Percentiles rank a stretch among this genome's conserved stretches.
phyloP scores from a whole-genome alignment of 2,113 vertebrate species.

The Bubo blakistoni region DNA sequence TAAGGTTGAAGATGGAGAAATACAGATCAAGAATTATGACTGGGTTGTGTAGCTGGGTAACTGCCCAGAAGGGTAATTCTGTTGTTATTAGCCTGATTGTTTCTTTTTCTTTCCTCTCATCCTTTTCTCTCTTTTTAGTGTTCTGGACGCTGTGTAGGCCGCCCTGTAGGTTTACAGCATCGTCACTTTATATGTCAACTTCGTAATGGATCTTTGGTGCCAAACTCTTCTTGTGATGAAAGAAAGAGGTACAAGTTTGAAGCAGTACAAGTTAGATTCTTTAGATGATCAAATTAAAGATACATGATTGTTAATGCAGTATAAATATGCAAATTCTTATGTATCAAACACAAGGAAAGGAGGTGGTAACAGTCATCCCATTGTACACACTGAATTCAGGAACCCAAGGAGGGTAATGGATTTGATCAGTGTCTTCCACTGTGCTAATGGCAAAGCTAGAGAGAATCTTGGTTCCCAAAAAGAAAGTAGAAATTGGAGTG shows the following conservation, averaged over 20 bases:
- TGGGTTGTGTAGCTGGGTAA: not conserved
- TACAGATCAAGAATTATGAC: not conserved
- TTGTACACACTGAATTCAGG: not conserved
- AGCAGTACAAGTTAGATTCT: not conserved
- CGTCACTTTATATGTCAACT: constrained; percentile 70
- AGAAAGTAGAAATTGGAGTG: not conserved
- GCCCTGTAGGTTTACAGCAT: constrained; percentile 67
- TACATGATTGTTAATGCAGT: not conserved
- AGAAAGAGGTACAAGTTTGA: constrained; percentile 74
- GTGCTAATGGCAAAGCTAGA: not conserved
- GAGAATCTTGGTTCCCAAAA: not conserved
- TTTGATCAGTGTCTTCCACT: not conserved
- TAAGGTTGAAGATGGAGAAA: not conserved
- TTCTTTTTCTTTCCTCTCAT: not conserved
- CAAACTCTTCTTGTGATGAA: constrained; percentile 70
- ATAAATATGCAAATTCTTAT: not conserved
- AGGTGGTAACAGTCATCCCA: not conserved
- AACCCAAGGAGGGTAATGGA: not conserved
- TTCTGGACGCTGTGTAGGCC: constrained; percentile 75
- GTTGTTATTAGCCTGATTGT: not conserved
- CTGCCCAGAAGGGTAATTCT: not conserved
- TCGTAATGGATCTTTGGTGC: constrained; percentile 68
- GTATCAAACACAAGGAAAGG: not conserved
- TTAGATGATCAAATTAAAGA: not conserved
- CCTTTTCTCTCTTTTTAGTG: constrained; percentile 71